Evolutionary conservation across 1,140 invertebrate species (phyloP), one percentile per base, ranked within the genome.

Genomic region (Parapsyche elsis): DNA sequence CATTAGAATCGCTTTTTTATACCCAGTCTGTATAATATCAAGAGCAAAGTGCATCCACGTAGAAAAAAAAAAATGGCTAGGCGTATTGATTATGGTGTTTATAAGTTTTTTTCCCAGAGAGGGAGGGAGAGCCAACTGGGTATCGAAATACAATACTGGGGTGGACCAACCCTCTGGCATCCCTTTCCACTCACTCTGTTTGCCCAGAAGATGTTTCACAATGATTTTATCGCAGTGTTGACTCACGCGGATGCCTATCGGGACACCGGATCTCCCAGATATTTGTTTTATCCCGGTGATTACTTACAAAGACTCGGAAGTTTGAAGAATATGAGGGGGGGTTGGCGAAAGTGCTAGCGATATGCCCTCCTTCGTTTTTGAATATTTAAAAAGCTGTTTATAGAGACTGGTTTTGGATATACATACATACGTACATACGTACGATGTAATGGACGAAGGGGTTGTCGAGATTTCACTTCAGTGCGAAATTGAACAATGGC

Each of bases 151-250:
- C 81, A 82, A 82, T 82, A 82, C 78, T n/a, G 16, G 71, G 71
- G 45, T 16, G n/a, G 45, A 9, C 24, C 24, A 1, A 5, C 16
- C 44, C 38, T 49, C 45, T 21, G 9, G 16, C 49, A n/a, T n/a
- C n/a, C 70, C 74, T 44, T 30, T n/a, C 64, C 78, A 64, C 21
- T 26, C 30, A 53, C 74, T 0, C 21, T 83, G 77, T 83, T 83
- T 81, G 75, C 80, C 44, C 49, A 80, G 82, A 81, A 77, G 80
- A 83, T 83, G 82, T 83, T 80, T 83, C 82, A 83, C 82, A 83
- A 83, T 83, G 80, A 83, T 83, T 83, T 83, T 83, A 83, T 83
- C 80, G 80, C 75, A 80, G 53, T 83, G 80, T 83, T 81, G 80
- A 81, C 82, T 80, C 80, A 82, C 44, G 64, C 30, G 67, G 24